phyloP scores from a whole-genome alignment of 1,140 invertebrate genomes.

The Colletes latitarsis region DNA sequence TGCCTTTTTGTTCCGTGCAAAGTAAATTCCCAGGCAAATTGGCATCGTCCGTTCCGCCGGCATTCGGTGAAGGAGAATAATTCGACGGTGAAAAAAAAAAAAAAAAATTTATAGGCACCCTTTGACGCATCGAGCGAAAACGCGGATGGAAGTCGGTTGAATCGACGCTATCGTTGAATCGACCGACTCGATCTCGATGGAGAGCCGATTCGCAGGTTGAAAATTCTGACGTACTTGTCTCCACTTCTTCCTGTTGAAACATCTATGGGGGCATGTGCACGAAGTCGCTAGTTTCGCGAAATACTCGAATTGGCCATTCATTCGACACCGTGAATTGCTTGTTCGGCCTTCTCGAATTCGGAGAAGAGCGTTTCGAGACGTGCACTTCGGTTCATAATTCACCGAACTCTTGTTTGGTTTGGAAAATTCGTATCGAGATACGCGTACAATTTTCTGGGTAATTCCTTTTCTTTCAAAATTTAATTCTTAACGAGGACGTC shows the following conservation, averaged over 20 bases:
- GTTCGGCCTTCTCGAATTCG: too few relatives aligned
- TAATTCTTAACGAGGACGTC: too few relatives aligned
- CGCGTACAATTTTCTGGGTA: too few relatives aligned
- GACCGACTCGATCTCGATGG: not conserved
- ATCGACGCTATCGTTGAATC: constrained; percentile 1
- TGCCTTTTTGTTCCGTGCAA: constrained; percentile 27
- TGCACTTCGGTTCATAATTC: too few relatives aligned
- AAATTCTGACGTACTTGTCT: not conserved
- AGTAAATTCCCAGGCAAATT: constrained; percentile 52
- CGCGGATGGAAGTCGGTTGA: not conserved
- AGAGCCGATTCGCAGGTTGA: constrained; percentile 7
- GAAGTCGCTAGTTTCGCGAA: not conserved
- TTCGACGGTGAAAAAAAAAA: constrained; percentile 4
- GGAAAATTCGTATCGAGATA: too few relatives aligned
- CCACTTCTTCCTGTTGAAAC: not conserved
- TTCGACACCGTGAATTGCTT: too few relatives aligned
- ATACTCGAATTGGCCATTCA: too few relatives aligned
- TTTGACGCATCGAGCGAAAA: constrained; percentile 8
- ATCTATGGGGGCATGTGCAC: not conserved
- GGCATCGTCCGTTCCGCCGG: constrained; percentile 24
- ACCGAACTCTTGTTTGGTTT: too few relatives aligned
- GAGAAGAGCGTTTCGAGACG: too few relatives aligned
- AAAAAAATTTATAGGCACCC: constrained; percentile 15
- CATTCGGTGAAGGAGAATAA: constrained; percentile 39
- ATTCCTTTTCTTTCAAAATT: too few relatives aligned